Conservation (phyloP, 2,888 invertebrate genomes). For the Dryobota labecula region DNA sequence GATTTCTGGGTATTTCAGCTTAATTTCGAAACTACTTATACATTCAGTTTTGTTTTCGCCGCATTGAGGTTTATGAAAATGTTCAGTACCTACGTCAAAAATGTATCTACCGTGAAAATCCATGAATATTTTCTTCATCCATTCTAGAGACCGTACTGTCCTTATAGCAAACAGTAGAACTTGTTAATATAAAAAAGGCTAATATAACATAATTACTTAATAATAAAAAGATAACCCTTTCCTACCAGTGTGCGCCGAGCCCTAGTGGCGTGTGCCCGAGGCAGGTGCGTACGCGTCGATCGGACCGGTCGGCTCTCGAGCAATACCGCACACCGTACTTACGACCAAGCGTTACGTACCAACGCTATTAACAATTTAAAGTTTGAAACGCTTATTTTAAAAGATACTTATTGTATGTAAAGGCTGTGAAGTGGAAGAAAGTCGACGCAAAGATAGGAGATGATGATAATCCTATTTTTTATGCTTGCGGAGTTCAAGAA, state of each 20-base stretch:
- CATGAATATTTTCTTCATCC: neutral
- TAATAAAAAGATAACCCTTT: conserved; percentile 29
- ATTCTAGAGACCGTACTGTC: neutral
- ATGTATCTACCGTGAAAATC: no score
- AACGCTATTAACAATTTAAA: conserved; percentile 57
- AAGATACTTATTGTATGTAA: conserved; percentile 44
- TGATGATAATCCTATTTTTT: conserved; percentile 39
- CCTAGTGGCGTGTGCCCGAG: conserved; percentile 86
- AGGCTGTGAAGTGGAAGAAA: conserved; percentile 37
- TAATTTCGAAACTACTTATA: neutral
- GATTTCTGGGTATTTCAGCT: neutral
- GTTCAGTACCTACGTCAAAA: neutral
- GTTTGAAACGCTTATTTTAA: conserved; percentile 42
- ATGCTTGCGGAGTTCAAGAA: conserved; percentile 10
- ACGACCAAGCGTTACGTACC: conserved; percentile 58
- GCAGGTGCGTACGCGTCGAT: conserved; percentile 83
- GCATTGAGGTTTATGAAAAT: neutral
- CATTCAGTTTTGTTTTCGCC: neutral
- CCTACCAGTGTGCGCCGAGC: conserved; percentile 72
- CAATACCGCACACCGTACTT: conserved; percentile 67
- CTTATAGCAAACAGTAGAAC: neutral
- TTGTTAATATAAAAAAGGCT: neutral
- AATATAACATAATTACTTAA: conserved; percentile 5
- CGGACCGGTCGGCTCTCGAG: conserved; percentile 68
- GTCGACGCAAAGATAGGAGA: conserved; percentile 27